phyloP scores from a whole-genome alignment of 2,888 invertebrate genomes.

The Crocallis elinguaria region DNA sequence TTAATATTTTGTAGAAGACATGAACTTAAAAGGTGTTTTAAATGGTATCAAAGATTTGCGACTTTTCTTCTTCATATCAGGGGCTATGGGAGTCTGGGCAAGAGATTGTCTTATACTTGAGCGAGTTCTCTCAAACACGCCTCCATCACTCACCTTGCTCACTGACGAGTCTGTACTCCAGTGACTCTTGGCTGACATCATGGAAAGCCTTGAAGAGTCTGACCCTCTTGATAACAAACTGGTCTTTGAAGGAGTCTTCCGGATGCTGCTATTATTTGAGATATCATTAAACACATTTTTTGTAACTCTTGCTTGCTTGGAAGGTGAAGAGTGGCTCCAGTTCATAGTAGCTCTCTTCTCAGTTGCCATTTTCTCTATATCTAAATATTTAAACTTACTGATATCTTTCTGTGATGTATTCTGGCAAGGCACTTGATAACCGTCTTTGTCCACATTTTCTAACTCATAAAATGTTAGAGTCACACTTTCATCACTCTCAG shows the following conservation, averaged over 20 bases:
- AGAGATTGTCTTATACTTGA: constrained; percentile 54
- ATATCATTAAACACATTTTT: constrained; percentile 65
- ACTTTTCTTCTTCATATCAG: constrained; percentile 70
- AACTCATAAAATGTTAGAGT: constrained; percentile 79
- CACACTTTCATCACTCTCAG: constrained; percentile 80
- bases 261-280: constrained; percentile 61
- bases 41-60: constrained; percentile 74
- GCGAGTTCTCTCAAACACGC: constrained; percentile 55
- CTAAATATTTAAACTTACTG: constrained; percentile 76
- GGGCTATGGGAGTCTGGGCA: constrained; percentile 59
- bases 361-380: constrained; percentile 64
- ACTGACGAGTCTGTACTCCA: constrained; percentile 61
- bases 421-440: constrained; percentile 53
- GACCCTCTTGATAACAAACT: constrained; percentile 70
- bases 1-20: constrained; percentile 63
- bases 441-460: constrained; percentile 60
- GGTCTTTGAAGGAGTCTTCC: constrained; percentile 73
- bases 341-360: constrained; percentile 67
- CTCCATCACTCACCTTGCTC: constrained; percentile 55
- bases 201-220: constrained; percentile 60
- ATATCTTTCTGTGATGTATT: constrained; percentile 60
- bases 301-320: constrained; percentile 67
- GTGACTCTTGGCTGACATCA: constrained; percentile 59
- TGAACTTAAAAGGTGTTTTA: constrained; percentile 81
- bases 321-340: constrained; percentile 72